Percentiles rank a stretch among this genome's conserved stretches.
These are phyloP conservation scores for Xanthia icteritia DNA, from an alignment of 2,888 invertebrate genomes.

Conservation along the genomic window DNA sequence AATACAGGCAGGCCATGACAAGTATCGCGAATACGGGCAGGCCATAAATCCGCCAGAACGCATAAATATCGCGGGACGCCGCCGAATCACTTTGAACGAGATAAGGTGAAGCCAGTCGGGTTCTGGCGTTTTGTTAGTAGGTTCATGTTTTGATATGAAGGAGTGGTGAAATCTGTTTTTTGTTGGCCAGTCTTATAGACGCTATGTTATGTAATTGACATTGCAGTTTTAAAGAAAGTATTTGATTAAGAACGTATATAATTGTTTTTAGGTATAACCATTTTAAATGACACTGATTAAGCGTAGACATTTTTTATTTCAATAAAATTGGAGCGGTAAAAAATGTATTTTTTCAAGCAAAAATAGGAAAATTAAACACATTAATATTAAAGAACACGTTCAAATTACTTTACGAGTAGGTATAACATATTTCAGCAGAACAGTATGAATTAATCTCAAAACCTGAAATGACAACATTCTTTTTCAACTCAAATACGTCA, in stretches of 20 bases:
- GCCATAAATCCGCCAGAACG: constrained; percentile 75
- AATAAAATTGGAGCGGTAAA: neutral
- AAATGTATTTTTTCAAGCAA: neutral
- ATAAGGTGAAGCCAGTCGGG: constrained; percentile 78
- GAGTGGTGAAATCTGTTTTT: neutral
- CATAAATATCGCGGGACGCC: constrained; percentile 77
- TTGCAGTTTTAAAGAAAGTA: neutral
- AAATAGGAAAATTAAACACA: neutral
- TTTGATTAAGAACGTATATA: neutral
- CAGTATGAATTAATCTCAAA: constrained; percentile 45
- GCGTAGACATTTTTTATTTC: neutral
- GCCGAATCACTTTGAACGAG: constrained; percentile 80
- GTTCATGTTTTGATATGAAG: constrained; percentile 42
- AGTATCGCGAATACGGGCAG: constrained; percentile 47
- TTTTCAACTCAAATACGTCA: constrained; percentile 58
- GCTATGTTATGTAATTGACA: neutral
- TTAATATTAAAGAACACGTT: constrained; percentile 1
- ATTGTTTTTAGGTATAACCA: neutral
- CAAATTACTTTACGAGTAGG: neutral
- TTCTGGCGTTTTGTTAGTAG: constrained; percentile 59
- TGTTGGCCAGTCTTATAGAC: neutral
- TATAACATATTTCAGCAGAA: constrained; percentile 14
- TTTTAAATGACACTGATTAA: neutral
- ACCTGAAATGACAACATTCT: constrained; percentile 43
- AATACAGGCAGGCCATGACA: constrained; percentile 37